These are phyloP conservation scores for western clawed frog (Xenopus tropicalis) DNA, from an alignment of 2,113 vertebrate species.

Conservation along the genomic window DNA sequence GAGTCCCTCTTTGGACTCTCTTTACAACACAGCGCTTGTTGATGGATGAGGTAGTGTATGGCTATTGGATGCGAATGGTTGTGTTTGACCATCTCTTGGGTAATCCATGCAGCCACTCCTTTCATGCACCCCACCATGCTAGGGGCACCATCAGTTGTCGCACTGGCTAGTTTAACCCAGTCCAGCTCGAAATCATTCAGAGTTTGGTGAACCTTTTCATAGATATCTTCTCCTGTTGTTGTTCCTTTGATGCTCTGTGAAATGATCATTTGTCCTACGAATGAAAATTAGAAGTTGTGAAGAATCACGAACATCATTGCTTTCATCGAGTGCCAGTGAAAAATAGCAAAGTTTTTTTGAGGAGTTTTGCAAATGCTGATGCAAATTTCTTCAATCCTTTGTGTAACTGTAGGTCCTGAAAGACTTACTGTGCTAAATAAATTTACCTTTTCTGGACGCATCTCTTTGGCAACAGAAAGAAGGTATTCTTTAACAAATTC, in stretches of 20 bases:
- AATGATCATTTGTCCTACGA: conserved; percentile 10
- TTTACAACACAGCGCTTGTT: too few species aligned
- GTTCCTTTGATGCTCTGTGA: conserved; percentile 17
- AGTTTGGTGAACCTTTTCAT: conserved; percentile 15
- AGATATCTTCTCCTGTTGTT: conserved; percentile 18
- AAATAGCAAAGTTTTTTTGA: conserved; percentile 29
- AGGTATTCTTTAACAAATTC: background rate
- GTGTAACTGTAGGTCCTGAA: conserved; percentile 14
- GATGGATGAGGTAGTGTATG: too few species aligned
- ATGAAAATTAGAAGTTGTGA: conserved; percentile 28
- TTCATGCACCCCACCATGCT: conserved; percentile 15
- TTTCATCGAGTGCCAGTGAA: conserved; percentile 23
- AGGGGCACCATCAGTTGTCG: conserved; percentile 22
- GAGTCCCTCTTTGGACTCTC: too few species aligned
- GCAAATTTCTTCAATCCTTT: conserved; percentile 14
- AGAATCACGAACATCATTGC: conserved; percentile 38
- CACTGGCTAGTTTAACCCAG: conserved; percentile 15
- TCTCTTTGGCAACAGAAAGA: background rate
- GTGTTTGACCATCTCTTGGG: conserved; percentile 11
- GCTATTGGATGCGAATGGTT: background rate
- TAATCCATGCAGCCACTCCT: conserved; percentile 10
- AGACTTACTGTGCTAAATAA: conserved; percentile 12
- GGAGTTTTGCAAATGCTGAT: conserved; percentile 17
- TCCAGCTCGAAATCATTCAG: conserved; percentile 12
- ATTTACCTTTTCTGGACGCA: conserved; percentile 2